Conservation (phyloP, 2,797 vertebrate species). For the Anguilla obscura region DNA sequence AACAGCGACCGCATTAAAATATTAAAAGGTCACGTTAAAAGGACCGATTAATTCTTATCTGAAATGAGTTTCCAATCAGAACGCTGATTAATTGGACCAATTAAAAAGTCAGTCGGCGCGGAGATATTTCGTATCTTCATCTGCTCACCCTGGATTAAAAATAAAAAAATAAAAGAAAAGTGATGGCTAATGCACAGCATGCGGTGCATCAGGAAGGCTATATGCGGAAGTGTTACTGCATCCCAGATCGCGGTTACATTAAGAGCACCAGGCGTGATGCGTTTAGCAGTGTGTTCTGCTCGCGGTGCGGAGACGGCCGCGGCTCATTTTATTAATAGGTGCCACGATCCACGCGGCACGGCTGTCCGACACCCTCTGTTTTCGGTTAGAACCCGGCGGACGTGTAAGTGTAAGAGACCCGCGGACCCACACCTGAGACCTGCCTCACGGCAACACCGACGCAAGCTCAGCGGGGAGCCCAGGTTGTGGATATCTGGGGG, state of each 20-base stretch:
- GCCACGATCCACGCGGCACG: not conserved
- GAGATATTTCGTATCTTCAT: too few relatives aligned
- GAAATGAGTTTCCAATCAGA: too few relatives aligned
- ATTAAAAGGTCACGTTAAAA: too few relatives aligned
- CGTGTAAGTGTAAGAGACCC: not conserved
- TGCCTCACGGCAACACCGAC: not conserved
- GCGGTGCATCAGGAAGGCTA: too few relatives aligned
- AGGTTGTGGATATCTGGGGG: not conserved
- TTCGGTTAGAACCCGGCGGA: not conserved
- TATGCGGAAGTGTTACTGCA: not conserved
- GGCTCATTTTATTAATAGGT: not conserved
- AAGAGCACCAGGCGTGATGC: not conserved
- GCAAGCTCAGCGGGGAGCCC: not conserved
- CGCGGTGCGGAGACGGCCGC: not conserved
- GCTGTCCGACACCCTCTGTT: not conserved
- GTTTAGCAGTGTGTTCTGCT: not conserved
- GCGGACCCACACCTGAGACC: not conserved
- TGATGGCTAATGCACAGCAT: too few relatives aligned
- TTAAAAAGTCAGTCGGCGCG: too few relatives aligned
- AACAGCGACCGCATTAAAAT: too few relatives aligned
- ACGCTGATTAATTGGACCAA: too few relatives aligned
- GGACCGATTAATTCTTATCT: too few relatives aligned
- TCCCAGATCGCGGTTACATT: not conserved
- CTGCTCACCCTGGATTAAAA: too few relatives aligned
- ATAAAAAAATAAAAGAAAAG: too few relatives aligned